Evolutionary conservation across 2,797 vertebrate species (phyloP), one percentile per base, ranked within the genome.

Genomic region (Aulostomus chinensis): DNA sequence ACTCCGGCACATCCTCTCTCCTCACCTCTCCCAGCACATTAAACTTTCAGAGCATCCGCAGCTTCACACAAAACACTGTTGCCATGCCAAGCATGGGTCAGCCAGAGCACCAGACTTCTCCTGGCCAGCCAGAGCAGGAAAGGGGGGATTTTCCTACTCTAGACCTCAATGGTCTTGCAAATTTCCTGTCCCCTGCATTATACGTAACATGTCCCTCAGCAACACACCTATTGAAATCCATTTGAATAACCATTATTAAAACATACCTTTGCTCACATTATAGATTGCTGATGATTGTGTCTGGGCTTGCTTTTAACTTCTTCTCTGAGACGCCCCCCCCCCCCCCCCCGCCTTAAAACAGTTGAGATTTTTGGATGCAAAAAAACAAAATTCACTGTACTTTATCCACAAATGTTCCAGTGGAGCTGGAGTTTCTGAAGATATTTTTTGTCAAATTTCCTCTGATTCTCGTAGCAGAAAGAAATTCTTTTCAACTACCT

Each of bases 11-110:
- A 80, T 80, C 75, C 78, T 75, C 74, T 68, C 55, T 53, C 80
- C 76, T 83, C 78, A 77, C 79, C 80, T 84, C 81, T 80, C 80
- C 55, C 71, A 62, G 76, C 76, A 22, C 89, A 91, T 91, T 86
- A 91, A 90, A 91, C 62, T 90, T 91, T 89, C 79, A 91, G 83
- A 53, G 65, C 70, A 75, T 83, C 73, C 51, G 62, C 71, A 52
- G 62, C 77, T 70, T 81, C 80, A 68, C 84, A 76, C 72, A 65
- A 66, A 1, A 58, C 15, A 38, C 71, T 81, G 81, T 78, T 85
- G 78, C 78, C 60, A 75, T 75, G 84, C 84, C 82, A 83, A 85
- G 72, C 67, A 67, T 80, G 73, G 88, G 88, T 87, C 87, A 89
- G 35, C 33, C 65, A 40, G 47, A 43, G 5, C 72, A 42, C 52